phyloP scores from a whole-genome alignment of 2,797 vertebrate genomes.

The Xenentodon cancila region DNA sequence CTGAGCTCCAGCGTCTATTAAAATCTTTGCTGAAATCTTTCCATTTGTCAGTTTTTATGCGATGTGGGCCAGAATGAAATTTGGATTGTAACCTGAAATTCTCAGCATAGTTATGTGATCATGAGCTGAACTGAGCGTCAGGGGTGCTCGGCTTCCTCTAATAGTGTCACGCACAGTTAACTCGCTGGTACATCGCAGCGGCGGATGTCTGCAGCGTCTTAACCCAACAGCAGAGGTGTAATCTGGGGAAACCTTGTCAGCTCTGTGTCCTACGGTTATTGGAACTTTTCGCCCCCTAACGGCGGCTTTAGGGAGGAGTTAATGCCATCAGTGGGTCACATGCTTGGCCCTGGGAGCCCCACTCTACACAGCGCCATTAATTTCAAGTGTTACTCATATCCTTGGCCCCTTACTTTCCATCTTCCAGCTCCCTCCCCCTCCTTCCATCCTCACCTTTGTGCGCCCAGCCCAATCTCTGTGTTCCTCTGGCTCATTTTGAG shows the following conservation, averaged over 20 bases:
- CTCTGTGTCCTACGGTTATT: conserved; percentile 57
- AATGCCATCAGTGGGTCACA: conserved; percentile 51
- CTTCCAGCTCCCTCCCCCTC: conserved; percentile 32
- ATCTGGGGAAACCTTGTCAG: conserved; percentile 16
- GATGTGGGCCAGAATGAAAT: conserved; percentile 30
- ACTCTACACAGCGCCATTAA: conserved; percentile 73
- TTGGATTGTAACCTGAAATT: conserved; percentile 28
- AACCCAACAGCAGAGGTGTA: conserved; percentile 5
- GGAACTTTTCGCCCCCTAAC: conserved; percentile 61
- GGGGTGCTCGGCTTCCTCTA: conserved; percentile 17
- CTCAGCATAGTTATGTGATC: conserved; percentile 25
- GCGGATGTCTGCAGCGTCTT: conserved; percentile 2
- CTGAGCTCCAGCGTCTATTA: conserved; percentile 50
- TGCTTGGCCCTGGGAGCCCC: conserved; percentile 35
- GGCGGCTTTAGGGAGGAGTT: conserved; percentile 64
- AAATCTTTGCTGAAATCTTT: conserved; percentile 60
- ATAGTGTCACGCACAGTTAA: conserved; percentile 49
- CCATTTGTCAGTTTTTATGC: conserved; percentile 50
- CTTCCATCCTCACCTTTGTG: conserved; percentile 57
- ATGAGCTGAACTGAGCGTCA: neutral
- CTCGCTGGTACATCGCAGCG: conserved; percentile 3
- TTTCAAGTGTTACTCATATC: conserved; percentile 73
- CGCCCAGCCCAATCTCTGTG: conserved; percentile 65
- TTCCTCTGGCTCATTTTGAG: conserved; percentile 77
- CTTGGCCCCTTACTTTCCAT: conserved; percentile 41